Percentiles rank a stretch among this genome's conserved stretches.
Evolutionary conservation across 2,113 vertebrate genomes (phyloP).

Genomic region (Malaclemys terrapin): DNA sequence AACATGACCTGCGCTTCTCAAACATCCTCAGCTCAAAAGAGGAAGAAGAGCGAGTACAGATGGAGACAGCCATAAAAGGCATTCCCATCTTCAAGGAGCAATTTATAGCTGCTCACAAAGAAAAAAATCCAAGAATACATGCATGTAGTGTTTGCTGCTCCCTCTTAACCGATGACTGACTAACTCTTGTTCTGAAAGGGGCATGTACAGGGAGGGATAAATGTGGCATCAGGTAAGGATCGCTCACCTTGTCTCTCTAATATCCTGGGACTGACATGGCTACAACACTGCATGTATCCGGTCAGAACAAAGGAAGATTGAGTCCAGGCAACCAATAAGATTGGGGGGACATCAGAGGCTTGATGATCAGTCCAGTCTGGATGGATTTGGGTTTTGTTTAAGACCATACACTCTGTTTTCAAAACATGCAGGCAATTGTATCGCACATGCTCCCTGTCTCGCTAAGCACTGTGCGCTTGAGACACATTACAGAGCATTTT

Average conservation of each 20-base stretch:
- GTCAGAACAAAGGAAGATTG: conserved; percentile 13
- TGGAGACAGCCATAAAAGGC: conserved; percentile 18
- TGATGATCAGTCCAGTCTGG: conserved; percentile 11
- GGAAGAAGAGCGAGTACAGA: neutral
- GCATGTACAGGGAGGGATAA: neutral
- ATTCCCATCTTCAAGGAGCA: conserved; percentile 39
- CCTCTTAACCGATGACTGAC: conserved; percentile 13
- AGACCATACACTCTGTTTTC: neutral
- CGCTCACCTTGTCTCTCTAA: neutral
- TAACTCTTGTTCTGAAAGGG: neutral
- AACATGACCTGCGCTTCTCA: neutral
- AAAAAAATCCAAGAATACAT: neutral
- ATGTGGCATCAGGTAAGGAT: neutral
- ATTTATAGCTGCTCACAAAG: conserved; percentile 37
- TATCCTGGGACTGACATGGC: neutral
- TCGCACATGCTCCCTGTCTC: neutral
- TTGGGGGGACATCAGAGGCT: conserved; percentile 14
- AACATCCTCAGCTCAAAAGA: conserved; percentile 7
- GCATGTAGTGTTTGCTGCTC: neutral
- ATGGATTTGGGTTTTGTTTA: neutral
- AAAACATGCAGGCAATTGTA: neutral
- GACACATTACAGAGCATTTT: neutral
- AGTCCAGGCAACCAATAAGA: conserved; percentile 16
- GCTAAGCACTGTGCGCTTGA: accelerated
- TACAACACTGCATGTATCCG: neutral